Conservation (phyloP, 2,888 invertebrate genomes). For the Tenthredo distinguenda region DNA sequence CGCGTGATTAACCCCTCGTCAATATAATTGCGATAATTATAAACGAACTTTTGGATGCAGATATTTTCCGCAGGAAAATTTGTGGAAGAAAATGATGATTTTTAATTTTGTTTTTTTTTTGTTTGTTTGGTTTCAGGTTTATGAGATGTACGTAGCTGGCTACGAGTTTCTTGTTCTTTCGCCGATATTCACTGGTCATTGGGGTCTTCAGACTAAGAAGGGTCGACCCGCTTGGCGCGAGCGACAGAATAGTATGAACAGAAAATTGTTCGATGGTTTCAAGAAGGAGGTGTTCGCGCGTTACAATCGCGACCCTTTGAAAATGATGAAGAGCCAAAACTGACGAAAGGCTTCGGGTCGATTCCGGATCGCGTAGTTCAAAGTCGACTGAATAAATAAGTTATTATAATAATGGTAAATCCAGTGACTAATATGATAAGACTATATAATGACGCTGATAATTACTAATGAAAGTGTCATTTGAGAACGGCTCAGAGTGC, state of each 20-base stretch:
- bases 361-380: slow-evolving; percentile 37
- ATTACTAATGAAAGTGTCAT: background rate
- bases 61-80: background rate
- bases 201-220: slow-evolving; percentile 91
- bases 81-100: background rate
- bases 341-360: slow-evolving; percentile 47
- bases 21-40: background rate
- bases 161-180: slow-evolving; percentile 93
- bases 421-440: background rate
- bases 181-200: slow-evolving; percentile 93
- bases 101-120: slow-evolving; percentile 52
- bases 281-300: slow-evolving; percentile 90
- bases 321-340: slow-evolving; percentile 74
- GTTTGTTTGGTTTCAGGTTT: slow-evolving; percentile 83
- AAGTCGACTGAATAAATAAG: background rate
- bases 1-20: background rate
- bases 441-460: background rate
- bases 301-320: slow-evolving; percentile 86
- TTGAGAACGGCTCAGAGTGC: background rate
- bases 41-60: background rate
- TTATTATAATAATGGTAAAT: background rate
- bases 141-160: slow-evolving; percentile 94
- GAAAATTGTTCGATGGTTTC: slow-evolving; percentile 90
- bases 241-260: slow-evolving; percentile 90
- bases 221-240: slow-evolving; percentile 92